A percentile compares a stretch with the other conserved stretches of the same genome.
These are phyloP conservation scores for Stegodyphus dumicola DNA, from an alignment of 1,140 invertebrate species.

Conservation along the genomic window DNA sequence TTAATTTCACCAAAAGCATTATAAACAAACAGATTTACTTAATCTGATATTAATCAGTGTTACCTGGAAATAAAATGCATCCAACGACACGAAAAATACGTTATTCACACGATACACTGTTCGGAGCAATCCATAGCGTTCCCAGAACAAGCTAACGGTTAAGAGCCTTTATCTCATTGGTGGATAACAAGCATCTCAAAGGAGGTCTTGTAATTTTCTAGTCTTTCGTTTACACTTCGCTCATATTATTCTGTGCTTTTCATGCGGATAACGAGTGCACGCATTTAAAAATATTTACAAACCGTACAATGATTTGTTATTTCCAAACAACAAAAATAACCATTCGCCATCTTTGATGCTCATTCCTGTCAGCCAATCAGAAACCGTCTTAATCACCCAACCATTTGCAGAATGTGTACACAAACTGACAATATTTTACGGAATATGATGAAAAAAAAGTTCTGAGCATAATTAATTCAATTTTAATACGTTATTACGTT, in stretches of 20 bases:
- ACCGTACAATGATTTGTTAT: background rate
- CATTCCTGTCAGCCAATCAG: conserved; percentile 39
- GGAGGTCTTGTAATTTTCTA: background rate
- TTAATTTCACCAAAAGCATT: background rate
- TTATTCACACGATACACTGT: background rate
- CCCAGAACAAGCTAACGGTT: conserved; percentile 53
- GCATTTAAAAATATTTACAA: background rate
- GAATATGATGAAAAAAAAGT: background rate
- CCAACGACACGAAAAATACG: background rate
- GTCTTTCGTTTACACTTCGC: background rate
- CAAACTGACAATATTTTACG: background rate
- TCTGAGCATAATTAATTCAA: background rate
- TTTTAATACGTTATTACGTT: background rate
- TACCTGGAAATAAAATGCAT: background rate
- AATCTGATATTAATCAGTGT: background rate
- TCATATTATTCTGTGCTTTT: background rate
- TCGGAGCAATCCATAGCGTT: conserved; percentile 31
- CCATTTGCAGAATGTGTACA: background rate
- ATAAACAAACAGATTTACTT: background rate
- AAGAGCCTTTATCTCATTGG: conserved; percentile 51
- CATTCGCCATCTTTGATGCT: conserved; percentile 55
- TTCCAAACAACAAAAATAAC: conserved; percentile 46
- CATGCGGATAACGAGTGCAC: background rate
- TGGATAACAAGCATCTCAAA: conserved; percentile 6
- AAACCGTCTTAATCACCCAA: background rate